Base-by-base conservation (phyloP, 1,140 invertebrate genomes). In the Cylas formicarius region DNA sequence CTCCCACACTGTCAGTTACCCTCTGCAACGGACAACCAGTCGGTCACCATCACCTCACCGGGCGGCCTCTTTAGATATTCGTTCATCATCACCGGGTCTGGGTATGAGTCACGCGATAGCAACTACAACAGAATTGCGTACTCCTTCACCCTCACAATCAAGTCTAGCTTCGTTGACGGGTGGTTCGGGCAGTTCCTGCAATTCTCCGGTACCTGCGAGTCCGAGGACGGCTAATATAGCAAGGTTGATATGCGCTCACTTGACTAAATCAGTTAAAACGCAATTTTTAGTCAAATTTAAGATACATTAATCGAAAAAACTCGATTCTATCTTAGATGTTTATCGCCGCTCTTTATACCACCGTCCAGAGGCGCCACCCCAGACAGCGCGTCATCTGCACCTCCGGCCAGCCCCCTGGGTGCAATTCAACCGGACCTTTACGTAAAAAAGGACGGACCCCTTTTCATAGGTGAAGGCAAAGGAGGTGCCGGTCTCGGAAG, bases 351-450 rank as follows among this genome's bases (percentile, higher is more conserved):
- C 23, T 68, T 84, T 11, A 82, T 86, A 62, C 81, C 81, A 6
- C 73, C 78, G 8, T 74, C 69, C 16, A 65, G 68, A 57, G 61
- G 70, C 55, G 65, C 66, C 45, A 67, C 70, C 49, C 66, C 59
- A 38, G 57, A 56, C 13, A 51, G 28, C 27, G 41, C 46, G 7
- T 66, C 2, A 56, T 61, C 8, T 48, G 44, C 47, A 56, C 72
- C 26, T 36, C 77, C 80, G 3, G 77, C 83, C 24, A 83, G 82
- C 33, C 81, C 84, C 0, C 62, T 89, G 13, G 89, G 89, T n/a
- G 80, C 86, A 7, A 76, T 92, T 3, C 85, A 90, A 55, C 86
- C 87, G 0, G 86, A 90, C 60, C 72, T 92, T 3, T 92, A 92
- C 66, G 76, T 80, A 10, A 74, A 80, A 55, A 72, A 76, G 37